Evolutionary conservation across 2,113 vertebrate species (phyloP).

Genomic region (Bubo bubo): DNA sequence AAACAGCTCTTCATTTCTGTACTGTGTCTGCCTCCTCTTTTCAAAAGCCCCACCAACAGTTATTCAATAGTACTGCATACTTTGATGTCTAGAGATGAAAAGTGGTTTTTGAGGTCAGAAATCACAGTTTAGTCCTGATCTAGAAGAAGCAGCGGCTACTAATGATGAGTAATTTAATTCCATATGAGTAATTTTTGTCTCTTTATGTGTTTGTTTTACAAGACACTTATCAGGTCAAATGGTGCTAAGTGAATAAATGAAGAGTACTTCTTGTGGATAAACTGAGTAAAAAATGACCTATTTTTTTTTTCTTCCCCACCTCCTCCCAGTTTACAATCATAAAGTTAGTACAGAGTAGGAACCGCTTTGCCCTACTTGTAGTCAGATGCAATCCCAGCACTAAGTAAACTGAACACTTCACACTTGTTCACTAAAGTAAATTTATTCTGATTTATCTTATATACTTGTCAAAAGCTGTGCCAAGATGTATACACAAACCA

Average conservation of each 20-base stretch:
- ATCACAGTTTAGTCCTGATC: conserved; percentile 37
- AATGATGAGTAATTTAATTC: conserved; percentile 50
- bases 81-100: conserved; percentile 68
- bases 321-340: neutral
- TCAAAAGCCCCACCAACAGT: conserved; percentile 7
- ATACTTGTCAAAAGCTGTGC: conserved; percentile 69
- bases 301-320: neutral
- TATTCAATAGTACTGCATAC: neutral
- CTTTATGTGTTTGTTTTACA: neutral
- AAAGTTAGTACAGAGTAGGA: neutral
- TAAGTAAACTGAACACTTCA: conserved; percentile 12
- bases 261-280: neutral
- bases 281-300: neutral
- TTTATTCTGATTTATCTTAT: conserved; percentile 72
- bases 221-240: conserved; percentile 32
- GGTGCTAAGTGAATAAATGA: neutral
- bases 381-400: neutral
- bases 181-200: conserved; percentile 1
- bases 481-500: conserved; percentile 70
- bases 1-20: conserved; percentile 11
- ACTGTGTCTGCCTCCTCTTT: neutral
- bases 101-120: conserved; percentile 52
- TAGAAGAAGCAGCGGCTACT: conserved; percentile 36
- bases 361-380: neutral
- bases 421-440: conserved; percentile 7